Evolutionary conservation across 2,113 vertebrate species (phyloP).

Genomic region (Trematocara variabile): DNA sequence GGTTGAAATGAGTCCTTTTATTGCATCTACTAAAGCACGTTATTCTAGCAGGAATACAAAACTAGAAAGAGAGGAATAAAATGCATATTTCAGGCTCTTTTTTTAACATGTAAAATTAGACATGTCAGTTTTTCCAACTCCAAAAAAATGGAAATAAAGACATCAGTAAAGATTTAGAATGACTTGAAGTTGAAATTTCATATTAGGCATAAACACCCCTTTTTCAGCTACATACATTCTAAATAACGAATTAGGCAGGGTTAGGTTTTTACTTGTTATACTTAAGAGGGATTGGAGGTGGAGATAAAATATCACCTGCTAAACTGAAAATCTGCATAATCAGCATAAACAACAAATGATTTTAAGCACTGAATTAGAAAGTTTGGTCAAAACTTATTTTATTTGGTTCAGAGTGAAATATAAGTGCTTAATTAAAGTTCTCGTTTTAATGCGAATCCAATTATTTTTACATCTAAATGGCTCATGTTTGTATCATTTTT

Average conservation of each 20-base stretch:
- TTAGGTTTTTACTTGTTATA: background rate
- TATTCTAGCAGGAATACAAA: background rate
- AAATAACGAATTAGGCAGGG: background rate
- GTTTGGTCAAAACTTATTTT: background rate
- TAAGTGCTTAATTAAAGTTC: background rate
- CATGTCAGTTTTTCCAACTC: background rate
- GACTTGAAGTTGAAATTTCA: background rate
- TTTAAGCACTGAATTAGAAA: background rate
- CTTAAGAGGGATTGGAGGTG: background rate
- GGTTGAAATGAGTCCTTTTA: background rate
- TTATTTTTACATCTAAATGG: constrained; percentile 2
- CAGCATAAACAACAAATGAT: background rate
- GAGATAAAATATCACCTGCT: background rate
- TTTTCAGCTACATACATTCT: background rate
- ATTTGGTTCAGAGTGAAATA: background rate
- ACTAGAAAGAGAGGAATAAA: background rate
- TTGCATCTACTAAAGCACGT: background rate
- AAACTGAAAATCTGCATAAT: background rate
- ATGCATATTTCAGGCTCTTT: background rate
- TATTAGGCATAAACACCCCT: rapidly evolving
- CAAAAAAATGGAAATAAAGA: background rate
- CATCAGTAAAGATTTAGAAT: background rate
- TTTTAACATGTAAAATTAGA: background rate
- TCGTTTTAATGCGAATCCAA: background rate
- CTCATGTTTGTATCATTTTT: background rate